Base-by-base conservation (phyloP, 2,888 invertebrate genomes). In the Caradrina clavipalpis region DNA sequence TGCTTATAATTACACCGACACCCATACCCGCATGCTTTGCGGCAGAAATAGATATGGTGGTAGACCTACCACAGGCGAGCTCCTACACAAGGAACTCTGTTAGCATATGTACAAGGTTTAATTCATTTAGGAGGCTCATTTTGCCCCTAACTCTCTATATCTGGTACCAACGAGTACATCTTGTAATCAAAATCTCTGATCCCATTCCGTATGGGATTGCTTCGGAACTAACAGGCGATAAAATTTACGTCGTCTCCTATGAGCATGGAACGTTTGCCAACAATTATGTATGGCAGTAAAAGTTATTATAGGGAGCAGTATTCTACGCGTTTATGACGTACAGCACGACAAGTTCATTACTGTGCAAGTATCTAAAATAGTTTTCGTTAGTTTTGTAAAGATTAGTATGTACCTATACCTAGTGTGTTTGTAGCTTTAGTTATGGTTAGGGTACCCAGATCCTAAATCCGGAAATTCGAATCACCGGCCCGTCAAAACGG, bases 311-410 rank as follows among this genome's bases (percentile, higher is more conserved):
- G 70, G 62, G 47, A 45, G 17, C 54, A 51, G 55, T 71, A 51
- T 64, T 66, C 42, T 51, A 45, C 66, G 66, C 62, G 21, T 69
- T 81, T 64, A 61, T 69, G 69, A 69, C 49, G 47, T 51, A 31
- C 35, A 26, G 45, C 49, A 61, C 55, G 66, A 77, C 73, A 81
- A 81, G 77, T 78, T 72, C 73, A 81, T 77, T 81, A 76, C 64
- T 62, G 53, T 51, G 56, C 45, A 35, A 58, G 53, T 59, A 53
- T 57, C 63, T n/a, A 51, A 76, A 78, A 78, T 80, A 80, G 76
- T n/a, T n/a, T n/a, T n/a, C 42, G 61, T 78, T 19, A 7, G n/a
- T 26, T 67, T 53, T 55, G n/a, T 35, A 39, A 13, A 66, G 26
- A 62, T 55, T 26, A 45, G 17, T 45, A 42, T 15, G 15, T 42